A percentile compares a stretch with the other conserved stretches of the same genome.
These are phyloP conservation scores for Diacarnus erythraeanus DNA, from an alignment of 37 sponge, comb jelly and placozoan genomes.

Conservation along the genomic window DNA sequence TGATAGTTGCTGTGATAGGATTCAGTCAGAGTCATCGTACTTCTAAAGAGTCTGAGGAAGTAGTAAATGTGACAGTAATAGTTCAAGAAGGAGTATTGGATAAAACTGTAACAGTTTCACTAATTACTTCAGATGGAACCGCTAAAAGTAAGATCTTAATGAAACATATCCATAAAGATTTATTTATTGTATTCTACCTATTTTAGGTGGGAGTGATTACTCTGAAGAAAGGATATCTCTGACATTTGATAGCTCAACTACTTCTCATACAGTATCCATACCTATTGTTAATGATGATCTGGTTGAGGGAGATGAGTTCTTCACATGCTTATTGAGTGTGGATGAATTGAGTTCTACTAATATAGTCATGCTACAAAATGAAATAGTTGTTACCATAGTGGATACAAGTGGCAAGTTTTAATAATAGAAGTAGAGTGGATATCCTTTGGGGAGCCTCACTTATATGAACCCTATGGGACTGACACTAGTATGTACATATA, in stretches of 20 bases:
- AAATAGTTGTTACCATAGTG: not conserved
- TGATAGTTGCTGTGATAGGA: slow-evolving; percentile 5
- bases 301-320: not conserved
- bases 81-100: not conserved
- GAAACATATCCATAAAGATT: not conserved
- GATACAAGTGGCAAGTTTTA: not conserved
- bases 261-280: not conserved
- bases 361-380: not conserved
- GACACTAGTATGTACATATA: too few relatives aligned
- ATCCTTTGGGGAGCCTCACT: too few relatives aligned
- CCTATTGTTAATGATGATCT: not conserved
- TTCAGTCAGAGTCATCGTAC: not conserved
- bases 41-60: not conserved
- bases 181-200: too few relatives aligned
- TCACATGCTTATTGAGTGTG: not conserved
- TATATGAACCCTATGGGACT: too few relatives aligned
- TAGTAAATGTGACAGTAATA: not conserved
- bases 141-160: not conserved
- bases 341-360: not conserved
- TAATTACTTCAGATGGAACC: not conserved
- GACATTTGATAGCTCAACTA: not conserved
- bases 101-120: not conserved
- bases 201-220: not conserved
- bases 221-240: not conserved
- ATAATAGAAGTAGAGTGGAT: too few relatives aligned